A percentile compares a stretch with the other conserved stretches of the same genome.
Evolutionary conservation across 2,888 invertebrate species (phyloP).

Genomic region (Lysandra bellargus): DNA sequence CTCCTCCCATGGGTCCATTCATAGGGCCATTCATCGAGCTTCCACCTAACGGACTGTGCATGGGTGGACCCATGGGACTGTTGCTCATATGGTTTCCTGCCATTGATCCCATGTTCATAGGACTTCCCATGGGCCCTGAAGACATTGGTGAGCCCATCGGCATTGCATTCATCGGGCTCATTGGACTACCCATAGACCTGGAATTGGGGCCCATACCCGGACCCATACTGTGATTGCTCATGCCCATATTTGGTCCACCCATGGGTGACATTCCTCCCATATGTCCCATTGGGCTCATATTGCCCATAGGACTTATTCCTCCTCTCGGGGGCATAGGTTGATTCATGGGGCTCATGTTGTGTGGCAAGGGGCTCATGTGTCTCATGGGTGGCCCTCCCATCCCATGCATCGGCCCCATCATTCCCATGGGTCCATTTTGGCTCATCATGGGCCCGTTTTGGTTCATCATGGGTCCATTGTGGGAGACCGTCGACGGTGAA

Average conservation of each 20-base stretch:
- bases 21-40: constrained; percentile 79
- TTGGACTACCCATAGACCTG: constrained; percentile 86
- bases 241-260: constrained; percentile 85
- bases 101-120: constrained; percentile 85
- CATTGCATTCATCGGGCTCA: constrained; percentile 87
- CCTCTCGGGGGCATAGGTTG: constrained; percentile 83
- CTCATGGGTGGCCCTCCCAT: constrained; percentile 84
- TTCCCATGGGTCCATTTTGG: constrained; percentile 85
- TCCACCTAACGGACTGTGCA: constrained; percentile 85
- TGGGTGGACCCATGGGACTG: constrained; percentile 87
- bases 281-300: constrained; percentile 85
- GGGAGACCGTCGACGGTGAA: constrained; percentile 84
- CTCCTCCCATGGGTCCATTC: constrained; percentile 82
- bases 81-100: constrained; percentile 83
- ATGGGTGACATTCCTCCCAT: constrained; percentile 86
- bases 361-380: constrained; percentile 83
- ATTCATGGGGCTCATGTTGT: constrained; percentile 83
- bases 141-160: constrained; percentile 86
- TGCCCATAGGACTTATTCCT: constrained; percentile 85
- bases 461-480: constrained; percentile 82
- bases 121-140: constrained; percentile 86
- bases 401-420: constrained; percentile 82
- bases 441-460: constrained; percentile 84
- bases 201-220: constrained; percentile 79
- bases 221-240: constrained; percentile 83